These are phyloP conservation scores for Butorides virescens DNA, from an alignment of 2,113 vertebrate genomes.

Conservation along the genomic window DNA sequence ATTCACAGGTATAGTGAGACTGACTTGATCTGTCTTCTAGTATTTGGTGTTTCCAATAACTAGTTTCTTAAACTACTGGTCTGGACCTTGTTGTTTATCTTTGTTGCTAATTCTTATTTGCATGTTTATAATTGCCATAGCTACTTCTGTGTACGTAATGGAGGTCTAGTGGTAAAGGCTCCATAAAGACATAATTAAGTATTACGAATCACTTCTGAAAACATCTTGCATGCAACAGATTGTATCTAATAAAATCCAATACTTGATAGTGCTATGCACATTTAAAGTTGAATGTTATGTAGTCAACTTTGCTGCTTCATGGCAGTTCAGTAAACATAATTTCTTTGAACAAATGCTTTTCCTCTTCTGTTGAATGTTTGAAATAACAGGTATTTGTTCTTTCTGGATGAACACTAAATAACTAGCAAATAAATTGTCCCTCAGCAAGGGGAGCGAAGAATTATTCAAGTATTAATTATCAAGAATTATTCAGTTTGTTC, in stretches of 20 bases:
- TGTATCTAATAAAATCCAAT: not conserved
- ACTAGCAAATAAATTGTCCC: not conserved
- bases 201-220: not conserved
- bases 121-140: not conserved
- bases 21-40: not conserved
- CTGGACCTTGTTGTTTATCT: not conserved
- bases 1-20: slow-evolving; percentile 84
- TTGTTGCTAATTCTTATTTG: not conserved
- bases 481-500: not conserved
- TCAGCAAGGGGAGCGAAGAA: not conserved
- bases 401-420: not conserved
- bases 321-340: not conserved
- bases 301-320: not conserved
- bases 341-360: not conserved
- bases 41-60: not conserved
- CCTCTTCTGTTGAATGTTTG: not conserved
- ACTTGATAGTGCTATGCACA: not conserved
- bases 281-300: not conserved
- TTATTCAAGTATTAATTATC: not conserved
- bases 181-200: not conserved
- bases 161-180: not conserved
- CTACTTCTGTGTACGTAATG: not conserved
- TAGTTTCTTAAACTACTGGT: not conserved
- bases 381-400: not conserved
- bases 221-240: not conserved